These are phyloP conservation scores for Carterocephalus palaemon DNA, from an alignment of 2,888 invertebrate species.

Conservation along the genomic window DNA sequence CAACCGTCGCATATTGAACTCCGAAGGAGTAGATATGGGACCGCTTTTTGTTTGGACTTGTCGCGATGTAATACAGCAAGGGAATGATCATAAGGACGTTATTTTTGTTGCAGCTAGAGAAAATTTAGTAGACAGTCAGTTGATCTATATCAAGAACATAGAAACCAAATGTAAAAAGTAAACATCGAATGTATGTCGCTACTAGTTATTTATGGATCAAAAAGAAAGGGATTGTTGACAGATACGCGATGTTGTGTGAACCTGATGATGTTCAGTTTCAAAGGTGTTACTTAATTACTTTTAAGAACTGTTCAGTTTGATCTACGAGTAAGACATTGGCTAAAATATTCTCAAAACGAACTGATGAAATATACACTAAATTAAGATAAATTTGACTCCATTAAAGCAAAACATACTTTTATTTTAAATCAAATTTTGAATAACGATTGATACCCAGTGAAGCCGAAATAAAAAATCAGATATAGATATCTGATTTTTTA, in stretches of 20 bases:
- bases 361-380: too few relatives aligned
- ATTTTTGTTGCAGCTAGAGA: constrained; percentile 21
- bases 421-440: too few relatives aligned
- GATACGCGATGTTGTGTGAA: neutral
- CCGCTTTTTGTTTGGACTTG: constrained; percentile 45
- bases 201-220: constrained; percentile 12
- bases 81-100: constrained; percentile 21
- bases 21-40: constrained; percentile 42
- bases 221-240: constrained; percentile 6
- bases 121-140: constrained; percentile 21
- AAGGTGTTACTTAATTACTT: neutral
- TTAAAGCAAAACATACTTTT: too few relatives aligned
- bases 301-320: too few relatives aligned
- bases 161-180: constrained; percentile 15
- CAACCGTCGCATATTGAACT: constrained; percentile 41
- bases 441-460: too few relatives aligned
- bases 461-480: too few relatives aligned
- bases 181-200: constrained; percentile 5
- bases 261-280: neutral
- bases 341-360: too few relatives aligned
- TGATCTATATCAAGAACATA: constrained; percentile 23
- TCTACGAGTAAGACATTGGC: too few relatives aligned
- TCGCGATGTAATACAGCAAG: constrained; percentile 18
- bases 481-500: too few relatives aligned
- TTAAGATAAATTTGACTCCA: too few relatives aligned